Conservation (phyloP, 2,888 invertebrate species). For the Drosophila meridionalis region DNA sequence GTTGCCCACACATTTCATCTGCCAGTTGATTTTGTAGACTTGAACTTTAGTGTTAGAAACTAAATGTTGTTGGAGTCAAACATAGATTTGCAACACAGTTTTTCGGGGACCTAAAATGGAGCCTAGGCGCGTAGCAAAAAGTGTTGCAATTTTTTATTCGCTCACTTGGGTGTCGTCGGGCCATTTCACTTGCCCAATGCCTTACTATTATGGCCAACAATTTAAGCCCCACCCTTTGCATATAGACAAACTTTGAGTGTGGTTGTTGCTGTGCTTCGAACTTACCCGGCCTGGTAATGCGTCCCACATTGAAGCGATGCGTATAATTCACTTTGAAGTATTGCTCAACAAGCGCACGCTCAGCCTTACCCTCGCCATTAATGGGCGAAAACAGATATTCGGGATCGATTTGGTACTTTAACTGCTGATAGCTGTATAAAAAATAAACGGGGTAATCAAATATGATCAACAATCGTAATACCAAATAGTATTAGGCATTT, state of each 20-base stretch:
- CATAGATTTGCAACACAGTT: constrained; percentile 4
- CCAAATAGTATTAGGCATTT: neutral
- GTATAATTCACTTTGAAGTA: constrained; percentile 95
- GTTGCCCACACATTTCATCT: constrained; percentile 27
- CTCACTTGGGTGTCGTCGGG: constrained; percentile 31
- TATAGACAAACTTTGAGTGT: constrained; percentile 13
- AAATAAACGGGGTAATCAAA: constrained; percentile 4
- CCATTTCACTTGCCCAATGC: constrained; percentile 58
- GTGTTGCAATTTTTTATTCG: constrained; percentile 64
- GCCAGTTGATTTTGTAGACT: constrained; percentile 22
- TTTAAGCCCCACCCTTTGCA: constrained; percentile 11
- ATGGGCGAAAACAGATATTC: constrained; percentile 96
- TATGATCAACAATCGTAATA: constrained; percentile 1
- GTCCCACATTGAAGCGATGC: constrained; percentile 92
- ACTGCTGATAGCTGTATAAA: constrained; percentile 88
- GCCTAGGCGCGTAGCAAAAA: constrained; percentile 31
- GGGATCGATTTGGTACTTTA: constrained; percentile 96
- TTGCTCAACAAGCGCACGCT: constrained; percentile 92
- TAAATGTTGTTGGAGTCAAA: constrained; percentile 7
- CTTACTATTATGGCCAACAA: constrained; percentile 28
- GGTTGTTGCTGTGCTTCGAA: constrained; percentile 35
- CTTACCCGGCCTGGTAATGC: constrained; percentile 94
- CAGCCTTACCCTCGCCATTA: constrained; percentile 93
- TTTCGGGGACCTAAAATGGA: constrained; percentile 14
- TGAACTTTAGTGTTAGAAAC: constrained; percentile 33